Evolutionary conservation across 2,797 vertebrate genomes (phyloP), one percentile per base, ranked within the genome.

Genomic region (Microctenopoma lineatum): DNA sequence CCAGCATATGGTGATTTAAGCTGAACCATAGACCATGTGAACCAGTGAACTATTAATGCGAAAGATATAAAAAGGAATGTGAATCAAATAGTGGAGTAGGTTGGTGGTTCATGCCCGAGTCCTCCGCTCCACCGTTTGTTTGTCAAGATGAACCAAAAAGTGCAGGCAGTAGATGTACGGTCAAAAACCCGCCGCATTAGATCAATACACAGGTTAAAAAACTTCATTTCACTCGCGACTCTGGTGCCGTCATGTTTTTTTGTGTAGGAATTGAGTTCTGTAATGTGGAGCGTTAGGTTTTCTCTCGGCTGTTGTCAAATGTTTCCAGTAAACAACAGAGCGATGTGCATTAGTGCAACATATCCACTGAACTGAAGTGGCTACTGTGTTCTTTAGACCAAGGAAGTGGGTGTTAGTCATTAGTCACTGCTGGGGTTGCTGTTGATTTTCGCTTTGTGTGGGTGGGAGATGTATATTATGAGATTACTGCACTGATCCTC

Each of bases 321-420:
- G 25, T 70, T 78, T 80, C 7, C 59, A 72, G 25, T 59, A 50
- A 42, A 56, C 59, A 73, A 54, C 52, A 80, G 16, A 63, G 74
- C 61, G 66, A 38, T 74, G 71, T 62, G 55, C 84, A 87, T 84
- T 85, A 87, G 58, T 68, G 75, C 59, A 73, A 54, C 70, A 58
- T 55, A 72, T 84, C 70, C 73, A 71, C 50, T 78, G 74, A 79
- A 72, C 15, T 87, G 70, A 89, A 85, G 85, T 83, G 77, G 72
- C 85, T 59, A 70, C 80, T 79, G 76, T 83, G 79, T 86, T 83
- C 77, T 88, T 88, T 66, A 81, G 75, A 74, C 74, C 59, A 68
- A 75, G 77, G 72, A 72, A 75, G 89, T 90, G 81, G 87, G 87
- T 83, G 89, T 90, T 82, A 79, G 81, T 86, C 78, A 90, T 91